A percentile compares a stretch with the other conserved stretches of the same genome.
Conservation (phyloP, 2,797 vertebrate species). For the Rhinella marina region DNA sequence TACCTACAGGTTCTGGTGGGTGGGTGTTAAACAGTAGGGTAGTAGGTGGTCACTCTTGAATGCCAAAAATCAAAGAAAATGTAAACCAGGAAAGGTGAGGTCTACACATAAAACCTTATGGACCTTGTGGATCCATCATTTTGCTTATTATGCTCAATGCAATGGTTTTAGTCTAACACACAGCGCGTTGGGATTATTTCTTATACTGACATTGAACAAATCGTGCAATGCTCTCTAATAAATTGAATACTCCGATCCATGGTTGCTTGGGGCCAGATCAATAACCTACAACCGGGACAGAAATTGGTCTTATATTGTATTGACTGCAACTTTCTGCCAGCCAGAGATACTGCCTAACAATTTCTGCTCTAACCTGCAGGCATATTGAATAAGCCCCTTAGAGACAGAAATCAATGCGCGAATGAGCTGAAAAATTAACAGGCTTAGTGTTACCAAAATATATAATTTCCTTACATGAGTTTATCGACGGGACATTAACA, state of each 20-base stretch:
- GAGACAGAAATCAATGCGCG: constrained; percentile 20
- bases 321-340: constrained; percentile 25
- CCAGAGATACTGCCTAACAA: constrained; percentile 18
- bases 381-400: constrained; percentile 34
- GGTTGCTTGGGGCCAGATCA: constrained; percentile 19
- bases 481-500: not conserved
- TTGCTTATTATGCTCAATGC: not conserved
- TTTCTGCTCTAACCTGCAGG: constrained; percentile 34
- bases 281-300: constrained; percentile 38
- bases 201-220: constrained; percentile 7
- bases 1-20: no score
- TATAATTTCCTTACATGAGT: constrained; percentile 24
- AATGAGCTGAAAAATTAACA: constrained; percentile 45
- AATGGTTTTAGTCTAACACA: not conserved
- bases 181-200: not conserved
- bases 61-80: no score
- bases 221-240: not conserved
- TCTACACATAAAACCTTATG: not conserved
- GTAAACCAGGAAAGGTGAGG: no score
- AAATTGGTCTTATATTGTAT: constrained; percentile 6
- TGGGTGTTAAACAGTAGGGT: no score
- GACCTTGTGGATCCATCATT: not conserved
- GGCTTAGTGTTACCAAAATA: constrained; percentile 8
- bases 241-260: not conserved
- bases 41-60: no score